Conservation (phyloP, 2,113 vertebrate species). For the Anser brachyrhynchus region DNA sequence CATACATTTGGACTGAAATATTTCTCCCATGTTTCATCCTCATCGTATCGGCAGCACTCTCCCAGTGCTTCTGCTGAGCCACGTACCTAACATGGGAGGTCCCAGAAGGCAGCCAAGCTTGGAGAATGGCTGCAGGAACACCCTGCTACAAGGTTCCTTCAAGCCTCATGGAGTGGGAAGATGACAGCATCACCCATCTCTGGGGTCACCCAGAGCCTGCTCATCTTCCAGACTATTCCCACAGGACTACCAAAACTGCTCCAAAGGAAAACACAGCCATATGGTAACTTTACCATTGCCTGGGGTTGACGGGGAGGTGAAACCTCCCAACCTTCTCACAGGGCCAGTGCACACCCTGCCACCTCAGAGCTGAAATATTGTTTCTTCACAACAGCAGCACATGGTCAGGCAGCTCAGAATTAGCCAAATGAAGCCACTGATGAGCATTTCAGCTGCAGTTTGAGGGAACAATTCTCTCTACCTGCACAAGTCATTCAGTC, state of each 20-base stretch:
- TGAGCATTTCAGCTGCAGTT: not conserved
- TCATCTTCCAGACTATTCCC: not conserved
- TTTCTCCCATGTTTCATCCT: not conserved
- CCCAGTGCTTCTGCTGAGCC: not conserved
- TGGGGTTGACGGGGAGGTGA: not conserved
- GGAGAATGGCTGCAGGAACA: not conserved
- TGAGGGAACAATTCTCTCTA: not conserved
- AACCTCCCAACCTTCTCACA: not conserved
- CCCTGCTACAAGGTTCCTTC: not conserved
- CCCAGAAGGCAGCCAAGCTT: not conserved
- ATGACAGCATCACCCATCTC: not conserved
- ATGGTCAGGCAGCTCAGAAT: not conserved
- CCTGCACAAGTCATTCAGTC: not conserved
- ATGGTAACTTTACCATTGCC: not conserved
- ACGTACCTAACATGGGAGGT: not conserved
- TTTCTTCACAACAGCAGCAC: not conserved
- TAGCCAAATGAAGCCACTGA: no score
- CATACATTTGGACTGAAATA: not conserved
- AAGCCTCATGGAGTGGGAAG: not conserved
- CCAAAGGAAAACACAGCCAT: not conserved
- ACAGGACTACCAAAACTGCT: not conserved
- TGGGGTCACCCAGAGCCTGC: not conserved
- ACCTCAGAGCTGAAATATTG: not conserved
- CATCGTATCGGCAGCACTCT: not conserved
- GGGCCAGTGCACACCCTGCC: rapidly evolving